These are phyloP conservation scores for Lasioglossum lativentre DNA, from an alignment of 2,888 invertebrate genomes.

Conservation along the genomic window DNA sequence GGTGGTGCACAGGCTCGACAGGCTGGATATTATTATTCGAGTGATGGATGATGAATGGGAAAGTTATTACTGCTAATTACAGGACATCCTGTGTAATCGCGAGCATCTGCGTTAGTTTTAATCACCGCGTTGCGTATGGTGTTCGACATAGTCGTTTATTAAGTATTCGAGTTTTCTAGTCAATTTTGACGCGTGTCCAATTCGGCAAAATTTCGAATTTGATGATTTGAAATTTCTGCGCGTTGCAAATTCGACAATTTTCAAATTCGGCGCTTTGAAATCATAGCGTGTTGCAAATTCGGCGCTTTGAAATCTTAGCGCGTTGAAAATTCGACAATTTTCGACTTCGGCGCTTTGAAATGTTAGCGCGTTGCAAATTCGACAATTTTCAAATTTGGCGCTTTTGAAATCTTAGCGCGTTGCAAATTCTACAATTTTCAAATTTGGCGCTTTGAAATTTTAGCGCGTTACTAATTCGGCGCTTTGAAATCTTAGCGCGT, in stretches of 20 bases:
- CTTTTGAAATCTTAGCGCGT: too few relatives aligned
- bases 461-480: not conserved
- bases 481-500: not conserved
- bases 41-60: not conserved
- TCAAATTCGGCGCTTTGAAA: too few relatives aligned
- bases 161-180: not conserved
- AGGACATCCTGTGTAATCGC: not conserved
- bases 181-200: too few relatives aligned
- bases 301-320: too few relatives aligned
- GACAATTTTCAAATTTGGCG: too few relatives aligned
- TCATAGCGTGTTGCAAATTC: not conserved
- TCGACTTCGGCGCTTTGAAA: too few relatives aligned
- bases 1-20: not conserved
- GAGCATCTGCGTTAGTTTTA: not conserved
- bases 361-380: accelerated
- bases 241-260: too few relatives aligned
- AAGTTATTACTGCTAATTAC: slow-evolving; percentile 11
- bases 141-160: not conserved
- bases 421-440: not conserved
- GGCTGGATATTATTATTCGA: not conserved
- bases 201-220: too few relatives aligned
- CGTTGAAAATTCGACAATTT: too few relatives aligned
- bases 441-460: not conserved
- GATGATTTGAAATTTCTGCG: too few relatives aligned
- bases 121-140: not conserved